Evolutionary conservation across 2,113 vertebrate genomes (phyloP).

Genomic region (Diadophis punctatus): DNA sequence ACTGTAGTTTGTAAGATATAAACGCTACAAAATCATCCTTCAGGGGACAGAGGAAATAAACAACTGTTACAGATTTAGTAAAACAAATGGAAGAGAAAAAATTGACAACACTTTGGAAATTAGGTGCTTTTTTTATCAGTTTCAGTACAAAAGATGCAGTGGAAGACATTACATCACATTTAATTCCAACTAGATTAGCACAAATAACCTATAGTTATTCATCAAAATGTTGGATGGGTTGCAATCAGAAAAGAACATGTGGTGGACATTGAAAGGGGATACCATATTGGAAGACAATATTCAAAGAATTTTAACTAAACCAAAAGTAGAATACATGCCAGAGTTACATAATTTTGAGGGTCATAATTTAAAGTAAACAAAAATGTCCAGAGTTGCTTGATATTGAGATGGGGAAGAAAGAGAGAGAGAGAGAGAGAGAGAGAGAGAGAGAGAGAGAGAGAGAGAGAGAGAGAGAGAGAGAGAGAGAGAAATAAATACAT

Average conservation of each 20-base stretch:
- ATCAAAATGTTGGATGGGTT: background rate
- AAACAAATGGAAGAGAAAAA: background rate
- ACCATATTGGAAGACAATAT: background rate
- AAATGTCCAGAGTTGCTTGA: background rate
- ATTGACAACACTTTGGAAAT: background rate
- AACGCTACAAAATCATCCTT: background rate
- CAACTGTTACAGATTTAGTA: background rate
- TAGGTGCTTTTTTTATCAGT: background rate
- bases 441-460: no score
- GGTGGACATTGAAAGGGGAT: background rate
- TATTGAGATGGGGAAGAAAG: no score
- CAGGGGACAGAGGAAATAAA: background rate
- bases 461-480: no score
- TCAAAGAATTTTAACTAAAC: background rate
- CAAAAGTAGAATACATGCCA: background rate
- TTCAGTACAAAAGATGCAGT: background rate
- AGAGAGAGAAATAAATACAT: no score
- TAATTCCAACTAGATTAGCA: background rate
- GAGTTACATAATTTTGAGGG: background rate
- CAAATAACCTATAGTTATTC: background rate
- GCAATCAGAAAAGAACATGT: background rate
- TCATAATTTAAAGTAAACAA: background rate
- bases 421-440: background rate
- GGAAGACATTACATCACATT: background rate
- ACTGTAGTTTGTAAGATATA: background rate